Evolutionary conservation across 2,113 vertebrate species (phyloP).

Genomic region (Mesoclemmys tuberculata): DNA sequence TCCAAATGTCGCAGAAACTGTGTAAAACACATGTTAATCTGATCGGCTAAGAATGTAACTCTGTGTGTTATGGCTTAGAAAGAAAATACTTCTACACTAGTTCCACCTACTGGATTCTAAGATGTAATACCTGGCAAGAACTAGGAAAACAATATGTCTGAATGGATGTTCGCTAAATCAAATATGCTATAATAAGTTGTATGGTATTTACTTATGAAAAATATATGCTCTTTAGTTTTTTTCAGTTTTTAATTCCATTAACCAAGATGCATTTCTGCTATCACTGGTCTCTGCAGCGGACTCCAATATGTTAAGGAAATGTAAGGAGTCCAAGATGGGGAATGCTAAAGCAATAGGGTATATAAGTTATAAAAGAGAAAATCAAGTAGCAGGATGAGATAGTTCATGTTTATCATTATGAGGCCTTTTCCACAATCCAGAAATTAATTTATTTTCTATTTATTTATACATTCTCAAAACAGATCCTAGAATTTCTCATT

Average conservation of each 20-base stretch:
- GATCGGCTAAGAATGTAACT: background rate
- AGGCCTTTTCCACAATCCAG: background rate
- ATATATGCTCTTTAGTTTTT: background rate
- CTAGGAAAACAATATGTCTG: background rate
- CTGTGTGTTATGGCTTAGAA: background rate
- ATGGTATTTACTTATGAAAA: background rate
- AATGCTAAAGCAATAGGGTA: rapidly evolving
- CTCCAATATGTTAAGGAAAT: conserved; percentile 5
- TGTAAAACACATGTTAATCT: conserved; percentile 41
- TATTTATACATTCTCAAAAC: conserved; percentile 12
- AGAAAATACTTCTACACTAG: conserved; percentile 74
- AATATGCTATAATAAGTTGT: background rate
- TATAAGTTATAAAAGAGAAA: conserved; percentile 20
- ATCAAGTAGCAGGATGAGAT: background rate
- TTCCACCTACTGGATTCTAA: conserved; percentile 81
- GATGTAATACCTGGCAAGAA: conserved; percentile 53
- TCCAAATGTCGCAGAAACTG: background rate
- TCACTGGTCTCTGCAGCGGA: background rate
- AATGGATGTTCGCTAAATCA: background rate
- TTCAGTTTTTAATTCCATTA: background rate
- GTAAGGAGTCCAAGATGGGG: rapidly evolving
- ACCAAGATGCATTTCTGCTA: background rate
- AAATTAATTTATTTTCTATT: conserved; percentile 56
- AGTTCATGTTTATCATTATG: conserved; percentile 16
- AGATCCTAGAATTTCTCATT: conserved; percentile 44